Conservation (phyloP, 2,113 vertebrate species). For the Psittacus erithacus region DNA sequence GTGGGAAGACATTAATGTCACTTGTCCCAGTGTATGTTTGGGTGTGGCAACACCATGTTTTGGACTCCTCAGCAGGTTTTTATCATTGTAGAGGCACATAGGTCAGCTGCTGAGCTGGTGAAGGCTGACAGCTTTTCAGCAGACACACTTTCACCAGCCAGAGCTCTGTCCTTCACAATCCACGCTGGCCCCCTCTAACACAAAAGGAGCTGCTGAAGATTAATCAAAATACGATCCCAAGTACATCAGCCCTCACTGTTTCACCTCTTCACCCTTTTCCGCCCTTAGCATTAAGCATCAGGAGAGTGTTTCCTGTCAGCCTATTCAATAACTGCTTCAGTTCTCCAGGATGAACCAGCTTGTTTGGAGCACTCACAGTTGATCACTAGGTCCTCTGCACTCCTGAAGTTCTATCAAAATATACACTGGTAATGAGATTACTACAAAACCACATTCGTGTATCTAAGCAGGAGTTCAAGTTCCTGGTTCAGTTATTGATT, state of each 20-base stretch:
- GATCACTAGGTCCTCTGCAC: neutral
- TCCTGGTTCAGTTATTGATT: neutral
- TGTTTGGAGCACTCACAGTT: neutral
- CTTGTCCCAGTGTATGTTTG: neutral
- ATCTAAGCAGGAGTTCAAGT: slow-evolving; percentile 27
- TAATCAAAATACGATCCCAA: neutral
- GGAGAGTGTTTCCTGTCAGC: neutral
- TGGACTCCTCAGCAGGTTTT: slow-evolving; percentile 17
- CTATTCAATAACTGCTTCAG: neutral
- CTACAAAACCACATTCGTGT: neutral
- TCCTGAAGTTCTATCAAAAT: neutral
- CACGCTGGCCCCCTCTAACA: neutral
- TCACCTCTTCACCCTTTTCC: neutral
- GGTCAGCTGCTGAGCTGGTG: neutral
- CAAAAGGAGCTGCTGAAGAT: slow-evolving; percentile 24
- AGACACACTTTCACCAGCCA: neutral
- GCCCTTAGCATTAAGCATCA: neutral
- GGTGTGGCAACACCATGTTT: neutral
- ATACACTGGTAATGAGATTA: neutral
- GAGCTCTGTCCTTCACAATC: slow-evolving; percentile 16
- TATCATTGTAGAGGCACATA: neutral
- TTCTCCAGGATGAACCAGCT: neutral
- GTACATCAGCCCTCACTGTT: neutral
- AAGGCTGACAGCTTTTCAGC: neutral
- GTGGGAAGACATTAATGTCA: neutral